Evolutionary conservation across 2,888 invertebrate species (phyloP).

Genomic region (Thumatha senex): DNA sequence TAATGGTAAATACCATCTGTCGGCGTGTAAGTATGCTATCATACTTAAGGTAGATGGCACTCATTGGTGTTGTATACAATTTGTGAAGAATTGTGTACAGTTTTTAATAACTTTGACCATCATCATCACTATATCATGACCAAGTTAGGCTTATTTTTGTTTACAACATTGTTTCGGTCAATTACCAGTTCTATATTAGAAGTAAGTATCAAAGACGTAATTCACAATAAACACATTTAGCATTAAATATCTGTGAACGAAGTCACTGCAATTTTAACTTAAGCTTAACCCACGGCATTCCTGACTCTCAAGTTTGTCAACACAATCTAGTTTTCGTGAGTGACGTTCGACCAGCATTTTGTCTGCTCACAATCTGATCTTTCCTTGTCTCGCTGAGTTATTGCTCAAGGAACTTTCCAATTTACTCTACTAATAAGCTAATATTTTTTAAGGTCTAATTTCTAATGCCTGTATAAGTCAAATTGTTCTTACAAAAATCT

Average conservation of each 20-base stretch:
- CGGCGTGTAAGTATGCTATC: no score
- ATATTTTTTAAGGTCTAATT: constrained; percentile 51
- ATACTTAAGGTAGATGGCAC: no score
- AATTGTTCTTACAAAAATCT: constrained; percentile 41
- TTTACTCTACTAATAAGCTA: constrained; percentile 45
- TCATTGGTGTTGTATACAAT: no score
- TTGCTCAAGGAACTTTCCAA: constrained; percentile 60
- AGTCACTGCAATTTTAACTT: constrained; percentile 8
- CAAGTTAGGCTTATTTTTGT: no score
- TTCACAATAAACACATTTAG: neutral
- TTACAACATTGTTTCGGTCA: no score
- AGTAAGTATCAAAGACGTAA: neutral
- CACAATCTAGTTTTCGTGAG: constrained; percentile 60
- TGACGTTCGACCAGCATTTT: constrained; percentile 58
- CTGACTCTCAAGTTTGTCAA: constrained; percentile 60
- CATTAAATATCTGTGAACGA: constrained; percentile 12
- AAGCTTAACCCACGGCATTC: constrained; percentile 45
- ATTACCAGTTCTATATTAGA: neutral
- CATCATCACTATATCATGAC: no score
- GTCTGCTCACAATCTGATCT: constrained; percentile 66
- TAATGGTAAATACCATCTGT: no score
- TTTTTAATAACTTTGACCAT: no score
- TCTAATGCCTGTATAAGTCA: constrained; percentile 47
- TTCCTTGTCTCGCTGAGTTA: constrained; percentile 59
- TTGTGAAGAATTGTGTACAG: no score